Conservation (phyloP, 1,140 invertebrate species). For the Paraescarpia echinospica region DNA sequence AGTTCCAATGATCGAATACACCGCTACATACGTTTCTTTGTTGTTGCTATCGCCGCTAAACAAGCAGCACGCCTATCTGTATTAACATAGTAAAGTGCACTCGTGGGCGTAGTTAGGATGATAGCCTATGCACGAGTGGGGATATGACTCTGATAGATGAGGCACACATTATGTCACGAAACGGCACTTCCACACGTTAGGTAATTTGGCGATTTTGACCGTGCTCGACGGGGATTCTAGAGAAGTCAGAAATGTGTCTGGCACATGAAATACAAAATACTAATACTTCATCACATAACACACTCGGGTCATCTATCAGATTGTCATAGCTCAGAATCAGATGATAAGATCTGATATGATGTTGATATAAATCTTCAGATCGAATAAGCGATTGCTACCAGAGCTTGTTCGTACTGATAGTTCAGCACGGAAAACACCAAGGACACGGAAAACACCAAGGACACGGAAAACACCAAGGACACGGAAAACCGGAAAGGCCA, state of each 20-base stretch:
- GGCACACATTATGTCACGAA: not conserved
- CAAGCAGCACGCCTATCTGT: too few relatives aligned
- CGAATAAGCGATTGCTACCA: not conserved
- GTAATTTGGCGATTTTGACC: not conserved
- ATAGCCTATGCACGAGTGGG: not conserved
- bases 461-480: too few relatives aligned
- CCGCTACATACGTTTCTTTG: not conserved
- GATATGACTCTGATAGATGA: not conserved
- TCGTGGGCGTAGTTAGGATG: not conserved
- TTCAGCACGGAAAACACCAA: too few relatives aligned
- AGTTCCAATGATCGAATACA: not conserved
- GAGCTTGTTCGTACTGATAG: too few relatives aligned
- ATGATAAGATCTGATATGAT: not conserved
- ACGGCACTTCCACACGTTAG: not conserved
- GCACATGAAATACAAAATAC: not conserved
- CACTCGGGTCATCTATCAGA: not conserved
- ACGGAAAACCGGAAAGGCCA: too few relatives aligned
- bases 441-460: too few relatives aligned
- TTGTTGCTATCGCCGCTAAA: too few relatives aligned
- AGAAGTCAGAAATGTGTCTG: not conserved
- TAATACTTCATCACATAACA: not conserved
- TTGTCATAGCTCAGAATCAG: not conserved
- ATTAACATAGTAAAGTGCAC: not conserved
- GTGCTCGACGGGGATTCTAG: not conserved
- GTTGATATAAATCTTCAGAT: not conserved